These are phyloP conservation scores for Mesocentrotus franciscanus DNA, from an alignment of 53 echinoderm and acorn worm species.

Conservation along the genomic window DNA sequence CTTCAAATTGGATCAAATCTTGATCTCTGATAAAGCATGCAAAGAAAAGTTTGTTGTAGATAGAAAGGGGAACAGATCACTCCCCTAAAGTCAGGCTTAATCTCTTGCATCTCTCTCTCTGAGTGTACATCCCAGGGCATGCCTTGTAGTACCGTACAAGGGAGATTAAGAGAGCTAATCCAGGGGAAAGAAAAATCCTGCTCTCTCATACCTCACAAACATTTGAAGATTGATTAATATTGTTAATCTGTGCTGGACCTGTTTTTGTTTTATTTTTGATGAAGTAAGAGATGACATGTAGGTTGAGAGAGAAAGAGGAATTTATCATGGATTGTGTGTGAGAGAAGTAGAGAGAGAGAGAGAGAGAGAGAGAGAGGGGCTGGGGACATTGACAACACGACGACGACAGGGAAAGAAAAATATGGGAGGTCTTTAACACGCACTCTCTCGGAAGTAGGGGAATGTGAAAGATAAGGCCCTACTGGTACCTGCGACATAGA, in stretches of 20 bases:
- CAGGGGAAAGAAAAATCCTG: not conserved
- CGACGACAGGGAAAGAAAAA: not conserved
- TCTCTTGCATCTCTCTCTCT: not conserved
- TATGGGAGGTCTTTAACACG: constrained; percentile 62
- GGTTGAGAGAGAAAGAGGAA: not conserved
- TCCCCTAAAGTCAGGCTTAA: not conserved
- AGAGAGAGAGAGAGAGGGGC: not conserved
- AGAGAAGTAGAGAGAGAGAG: not conserved
- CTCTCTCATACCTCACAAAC: constrained; percentile 42
- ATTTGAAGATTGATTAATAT: not conserved
- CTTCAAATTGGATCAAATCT: constrained; percentile 19
- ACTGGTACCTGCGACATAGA: constrained; percentile 53
- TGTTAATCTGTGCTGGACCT: not conserved
- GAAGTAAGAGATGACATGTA: not conserved
- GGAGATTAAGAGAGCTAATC: constrained; percentile 12
- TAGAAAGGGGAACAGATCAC: not conserved
- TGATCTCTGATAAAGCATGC: not conserved
- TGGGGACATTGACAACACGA: not conserved
- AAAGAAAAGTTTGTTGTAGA: constrained; percentile 39
- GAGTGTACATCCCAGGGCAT: not conserved
- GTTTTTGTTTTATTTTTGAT: not conserved
- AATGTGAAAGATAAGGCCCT: constrained; percentile 59
- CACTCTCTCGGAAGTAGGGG: constrained; percentile 49
- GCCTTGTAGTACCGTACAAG: constrained; percentile 25
- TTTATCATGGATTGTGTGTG: not conserved